Percentiles rank a stretch among this genome's conserved stretches.
Conservation (phyloP, 2,888 invertebrate genomes). For the Acleris literana region DNA sequence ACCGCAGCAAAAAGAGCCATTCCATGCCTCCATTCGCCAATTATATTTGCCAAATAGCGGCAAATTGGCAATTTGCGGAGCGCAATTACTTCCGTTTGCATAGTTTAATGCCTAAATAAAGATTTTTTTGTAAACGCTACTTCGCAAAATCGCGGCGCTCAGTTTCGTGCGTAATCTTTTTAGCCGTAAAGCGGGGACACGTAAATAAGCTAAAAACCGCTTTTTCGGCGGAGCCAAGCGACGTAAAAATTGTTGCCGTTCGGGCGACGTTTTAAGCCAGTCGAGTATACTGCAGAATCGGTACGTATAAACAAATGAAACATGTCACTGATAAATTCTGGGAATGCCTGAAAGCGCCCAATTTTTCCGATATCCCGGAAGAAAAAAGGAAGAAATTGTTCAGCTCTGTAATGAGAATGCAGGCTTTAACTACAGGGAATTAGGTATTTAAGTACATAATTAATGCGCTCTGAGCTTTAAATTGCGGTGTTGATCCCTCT, state of each 20-base stretch:
- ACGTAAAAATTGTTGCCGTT: background rate
- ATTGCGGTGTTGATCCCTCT: slow-evolving; percentile 53
- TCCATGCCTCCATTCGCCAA: slow-evolving; percentile 58
- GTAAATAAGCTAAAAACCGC: slow-evolving; percentile 14
- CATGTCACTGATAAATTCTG: background rate
- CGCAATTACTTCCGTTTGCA: slow-evolving; percentile 67
- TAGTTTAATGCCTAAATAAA: slow-evolving; percentile 54
- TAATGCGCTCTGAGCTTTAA: slow-evolving; percentile 49
- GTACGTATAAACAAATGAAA: background rate
- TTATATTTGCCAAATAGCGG: slow-evolving; percentile 68
- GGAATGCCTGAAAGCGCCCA: background rate
- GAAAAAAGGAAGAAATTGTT: slow-evolving; percentile 24
- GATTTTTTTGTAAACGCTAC: slow-evolving; percentile 26
- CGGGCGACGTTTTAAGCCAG: background rate
- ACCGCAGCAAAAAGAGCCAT: slow-evolving; percentile 62
- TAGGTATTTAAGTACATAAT: slow-evolving; percentile 47
- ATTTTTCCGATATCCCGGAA: slow-evolving; percentile 5
- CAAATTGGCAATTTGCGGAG: slow-evolving; percentile 71
- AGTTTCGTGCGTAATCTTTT: slow-evolving; percentile 15
- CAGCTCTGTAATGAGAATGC: slow-evolving; percentile 34
- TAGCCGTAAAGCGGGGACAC: slow-evolving; percentile 13
- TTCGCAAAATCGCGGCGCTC: slow-evolving; percentile 4
- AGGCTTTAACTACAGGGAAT: slow-evolving; percentile 39
- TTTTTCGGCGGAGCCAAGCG: slow-evolving; percentile 2
- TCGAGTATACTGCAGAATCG: background rate